Evolutionary conservation across 2,797 vertebrate species (phyloP), one percentile per base, ranked within the genome.

Genomic region (Girardinus metallicus): DNA sequence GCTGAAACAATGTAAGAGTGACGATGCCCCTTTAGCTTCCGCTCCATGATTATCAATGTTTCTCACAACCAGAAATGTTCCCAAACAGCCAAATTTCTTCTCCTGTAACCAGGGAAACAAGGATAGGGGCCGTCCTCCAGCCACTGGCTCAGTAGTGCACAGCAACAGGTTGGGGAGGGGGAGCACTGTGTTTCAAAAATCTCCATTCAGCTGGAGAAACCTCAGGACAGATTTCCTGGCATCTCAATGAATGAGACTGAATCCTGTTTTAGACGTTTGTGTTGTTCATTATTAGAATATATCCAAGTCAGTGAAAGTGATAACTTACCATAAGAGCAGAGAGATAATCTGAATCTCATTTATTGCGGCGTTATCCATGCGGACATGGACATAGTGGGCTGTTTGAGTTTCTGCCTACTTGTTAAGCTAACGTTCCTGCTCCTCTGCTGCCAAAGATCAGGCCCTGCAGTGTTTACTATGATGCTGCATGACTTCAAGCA

Each of bases 401-500:
- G 36, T 66, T 21, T 26, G 34, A 68, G 26, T 39, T 44, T 7
- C 66, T 44, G 39, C 34, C 44, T 44, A 75, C 29, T 80, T 64
- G 43, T 71, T 49, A 46, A 53, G 68, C 7, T 31, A 74, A 73
- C 12, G 43, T 18, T 46, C 15, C 53, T 7, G 18, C 64, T 73
- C 57, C 29, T 62, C 41, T 53, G 36, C 46, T 73, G 39, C 57
- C 36, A 26, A 39, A 55, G 75, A 0, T 3, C 73, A 47, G 36
- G 53, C n/a, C 57, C 43, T 6, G 53, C 31, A 79, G 23, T 49
- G 47, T 26, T 46, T 60, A 60, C 66, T 46, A 10, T 12, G 9
- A 73, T 15, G 34, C 47, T 72, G 57, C 31, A 78, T 76, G 49
- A 70, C 74, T 78, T 83, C 4, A 53, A 83, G 78, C 75, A 84